These are phyloP conservation scores for Rhamphomyia laevipes DNA, from an alignment of 2,888 invertebrate species.

Conservation along the genomic window DNA sequence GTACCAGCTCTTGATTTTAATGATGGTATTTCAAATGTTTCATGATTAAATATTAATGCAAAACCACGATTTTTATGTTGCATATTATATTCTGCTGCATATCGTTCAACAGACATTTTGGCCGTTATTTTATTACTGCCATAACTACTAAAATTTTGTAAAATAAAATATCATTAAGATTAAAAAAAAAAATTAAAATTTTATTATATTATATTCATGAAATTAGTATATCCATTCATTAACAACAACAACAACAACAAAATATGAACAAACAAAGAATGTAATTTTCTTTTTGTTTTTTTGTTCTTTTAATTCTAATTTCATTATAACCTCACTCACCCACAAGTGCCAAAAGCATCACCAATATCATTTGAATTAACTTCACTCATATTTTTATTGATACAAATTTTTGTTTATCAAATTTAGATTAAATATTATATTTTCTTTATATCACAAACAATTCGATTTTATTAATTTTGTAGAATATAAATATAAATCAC, in stretches of 20 bases:
- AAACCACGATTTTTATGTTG: slow-evolving; percentile 66
- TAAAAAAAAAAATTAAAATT: background rate
- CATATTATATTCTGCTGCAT: slow-evolving; percentile 77
- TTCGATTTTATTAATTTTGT: too few species aligned
- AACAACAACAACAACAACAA: too few species aligned
- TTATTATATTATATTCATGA: too few species aligned
- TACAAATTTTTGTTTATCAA: too few species aligned
- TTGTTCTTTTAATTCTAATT: background rate
- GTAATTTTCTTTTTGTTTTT: background rate
- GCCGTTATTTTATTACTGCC: slow-evolving; percentile 32
- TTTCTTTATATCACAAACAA: too few species aligned
- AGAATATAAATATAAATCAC: too few species aligned
- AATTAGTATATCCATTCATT: too few species aligned
- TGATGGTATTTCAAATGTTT: slow-evolving; percentile 60
- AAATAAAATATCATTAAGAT: background rate
- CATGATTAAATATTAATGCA: slow-evolving; percentile 86
- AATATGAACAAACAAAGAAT: background rate
- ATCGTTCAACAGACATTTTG: slow-evolving; percentile 53
- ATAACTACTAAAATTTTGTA: background rate
- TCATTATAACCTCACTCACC: slow-evolving; percentile 6
- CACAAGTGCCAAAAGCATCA: slow-evolving; percentile 14
- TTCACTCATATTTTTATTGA: slow-evolving; percentile 3
- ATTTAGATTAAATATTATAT: too few species aligned
- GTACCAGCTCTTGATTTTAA: slow-evolving; percentile 70
- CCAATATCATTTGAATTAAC: slow-evolving; percentile 13